phyloP scores from a whole-genome alignment of 2,113 vertebrate genomes.

The Okapia johnstoni region DNA sequence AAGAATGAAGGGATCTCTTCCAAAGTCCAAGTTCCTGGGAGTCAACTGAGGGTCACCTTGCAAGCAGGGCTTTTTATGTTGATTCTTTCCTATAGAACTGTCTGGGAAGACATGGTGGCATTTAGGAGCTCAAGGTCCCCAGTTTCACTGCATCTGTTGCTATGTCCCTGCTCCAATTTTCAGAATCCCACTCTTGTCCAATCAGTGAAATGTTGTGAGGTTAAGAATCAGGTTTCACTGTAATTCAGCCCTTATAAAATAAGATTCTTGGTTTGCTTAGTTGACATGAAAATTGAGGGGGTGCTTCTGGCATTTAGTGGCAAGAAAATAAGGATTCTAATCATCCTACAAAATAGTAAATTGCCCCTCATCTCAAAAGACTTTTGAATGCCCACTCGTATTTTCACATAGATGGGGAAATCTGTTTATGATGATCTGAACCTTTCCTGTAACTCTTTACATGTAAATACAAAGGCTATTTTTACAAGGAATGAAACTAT shows the following conservation, averaged over 20 bases:
- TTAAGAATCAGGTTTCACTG: not conserved
- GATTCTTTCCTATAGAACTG: not conserved
- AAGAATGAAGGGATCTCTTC: not conserved
- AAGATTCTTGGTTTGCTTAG: not conserved
- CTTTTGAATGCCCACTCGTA: not conserved
- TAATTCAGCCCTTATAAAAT: not conserved
- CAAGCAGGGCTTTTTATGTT: not conserved
- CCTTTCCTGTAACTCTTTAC: not conserved
- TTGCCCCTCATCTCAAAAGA: not conserved
- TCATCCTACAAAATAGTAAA: not conserved
- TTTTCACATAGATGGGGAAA: not conserved
- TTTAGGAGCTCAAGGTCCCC: rapidly evolving
- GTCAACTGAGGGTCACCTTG: not conserved
- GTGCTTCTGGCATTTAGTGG: not conserved
- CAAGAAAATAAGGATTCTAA: not conserved
- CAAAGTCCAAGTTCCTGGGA: not conserved
- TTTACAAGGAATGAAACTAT: not conserved
- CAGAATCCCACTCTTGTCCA: too few species aligned
- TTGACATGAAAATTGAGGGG: too few species aligned
- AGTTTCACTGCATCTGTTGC: not conserved
- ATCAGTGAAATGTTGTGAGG: not conserved
- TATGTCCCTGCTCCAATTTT: not conserved
- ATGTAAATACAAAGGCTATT: not conserved
- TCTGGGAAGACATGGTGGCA: not conserved
- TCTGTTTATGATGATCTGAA: not conserved